Conservation (phyloP, 2,113 vertebrate species). For the Saccopteryx leptura region DNA sequence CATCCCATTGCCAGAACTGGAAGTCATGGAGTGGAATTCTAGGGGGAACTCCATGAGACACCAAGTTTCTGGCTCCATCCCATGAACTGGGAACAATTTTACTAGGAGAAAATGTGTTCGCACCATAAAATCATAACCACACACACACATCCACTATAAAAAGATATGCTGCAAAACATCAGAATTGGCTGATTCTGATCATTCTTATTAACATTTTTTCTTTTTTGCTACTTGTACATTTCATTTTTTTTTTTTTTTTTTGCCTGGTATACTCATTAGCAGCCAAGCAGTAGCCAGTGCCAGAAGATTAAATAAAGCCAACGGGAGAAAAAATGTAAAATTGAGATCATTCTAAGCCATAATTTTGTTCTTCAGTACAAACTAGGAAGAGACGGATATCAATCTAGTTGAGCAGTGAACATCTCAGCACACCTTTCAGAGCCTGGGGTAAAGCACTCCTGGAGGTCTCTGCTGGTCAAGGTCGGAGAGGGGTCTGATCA, state of each 20-base stretch:
- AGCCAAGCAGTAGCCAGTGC: constrained; percentile 18
- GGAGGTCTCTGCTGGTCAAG: background rate
- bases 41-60: background rate
- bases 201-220: constrained; percentile 17
- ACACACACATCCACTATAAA: background rate
- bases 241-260: constrained; percentile 38
- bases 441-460: background rate
- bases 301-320: constrained; percentile 44
- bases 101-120: constrained; percentile 34
- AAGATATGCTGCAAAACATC: background rate
- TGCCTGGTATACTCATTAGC: background rate
- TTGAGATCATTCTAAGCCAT: constrained; percentile 52
- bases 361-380: constrained; percentile 10
- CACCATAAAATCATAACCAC: background rate
- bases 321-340: background rate
- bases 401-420: background rate
- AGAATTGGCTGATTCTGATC: background rate
- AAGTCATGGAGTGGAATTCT: constrained; percentile 21
- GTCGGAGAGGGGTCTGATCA: background rate
- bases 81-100: background rate
- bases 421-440: background rate
- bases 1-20: background rate
- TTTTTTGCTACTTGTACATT: background rate
- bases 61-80: background rate
- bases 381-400: background rate